These are phyloP conservation scores for Trematomus bernacchii DNA, from an alignment of 2,797 vertebrate genomes.

Conservation along the genomic window DNA sequence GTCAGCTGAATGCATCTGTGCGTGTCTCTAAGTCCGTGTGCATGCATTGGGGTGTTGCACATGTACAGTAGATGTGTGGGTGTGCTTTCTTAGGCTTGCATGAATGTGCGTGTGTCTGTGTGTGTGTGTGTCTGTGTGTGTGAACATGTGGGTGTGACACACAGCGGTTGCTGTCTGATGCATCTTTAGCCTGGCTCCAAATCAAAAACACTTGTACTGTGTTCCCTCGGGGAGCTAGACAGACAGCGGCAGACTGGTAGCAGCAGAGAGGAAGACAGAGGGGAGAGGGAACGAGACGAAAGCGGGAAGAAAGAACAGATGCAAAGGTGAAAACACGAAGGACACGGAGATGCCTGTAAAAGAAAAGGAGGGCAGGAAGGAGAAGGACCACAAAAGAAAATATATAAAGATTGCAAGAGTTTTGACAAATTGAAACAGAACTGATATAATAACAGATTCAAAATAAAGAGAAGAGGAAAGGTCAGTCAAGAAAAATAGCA, in stretches of 20 bases:
- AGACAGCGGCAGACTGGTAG: slow-evolving; percentile 66
- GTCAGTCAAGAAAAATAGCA: background rate
- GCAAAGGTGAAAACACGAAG: slow-evolving; percentile 46
- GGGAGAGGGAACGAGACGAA: slow-evolving; percentile 3
- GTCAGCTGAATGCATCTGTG: slow-evolving; percentile 27
- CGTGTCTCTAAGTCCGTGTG: background rate
- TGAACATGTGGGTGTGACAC: slow-evolving; percentile 49
- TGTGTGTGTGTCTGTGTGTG: slow-evolving; percentile 23
- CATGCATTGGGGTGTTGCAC: background rate
- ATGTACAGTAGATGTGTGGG: slow-evolving; percentile 9
- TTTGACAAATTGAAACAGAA: background rate
- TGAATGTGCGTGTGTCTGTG: slow-evolving; percentile 1
- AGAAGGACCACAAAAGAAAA: background rate
- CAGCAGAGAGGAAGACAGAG: slow-evolving; percentile 30
- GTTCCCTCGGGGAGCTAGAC: slow-evolving; percentile 60
- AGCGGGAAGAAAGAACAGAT: slow-evolving; percentile 22
- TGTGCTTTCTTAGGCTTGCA: background rate
- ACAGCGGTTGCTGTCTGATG: slow-evolving; percentile 62
- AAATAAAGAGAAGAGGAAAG: slow-evolving; percentile 6
- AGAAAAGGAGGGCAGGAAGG: background rate
- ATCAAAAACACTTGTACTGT: slow-evolving; percentile 83
- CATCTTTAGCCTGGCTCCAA: slow-evolving; percentile 78
- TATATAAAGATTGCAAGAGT: background rate
- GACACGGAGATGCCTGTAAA: slow-evolving; percentile 19
- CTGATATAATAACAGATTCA: slow-evolving; percentile 3